A percentile compares a stretch with the other conserved stretches of the same genome.
Conservation (phyloP, 2,113 vertebrate genomes). For the Chlorodrepanis virens region DNA sequence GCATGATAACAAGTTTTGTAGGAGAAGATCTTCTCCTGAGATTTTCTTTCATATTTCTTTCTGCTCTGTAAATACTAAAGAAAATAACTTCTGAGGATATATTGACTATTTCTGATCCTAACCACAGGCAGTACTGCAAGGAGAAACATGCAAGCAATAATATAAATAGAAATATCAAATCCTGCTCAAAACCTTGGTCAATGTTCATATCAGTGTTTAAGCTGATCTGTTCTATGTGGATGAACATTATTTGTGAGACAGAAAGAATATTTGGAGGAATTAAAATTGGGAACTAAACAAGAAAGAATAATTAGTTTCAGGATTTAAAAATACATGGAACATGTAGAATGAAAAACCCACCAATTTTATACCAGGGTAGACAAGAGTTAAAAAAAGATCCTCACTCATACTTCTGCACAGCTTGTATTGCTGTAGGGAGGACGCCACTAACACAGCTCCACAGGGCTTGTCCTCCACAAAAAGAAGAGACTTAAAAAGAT, state of each 20-base stretch:
- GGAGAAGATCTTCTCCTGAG: not conserved
- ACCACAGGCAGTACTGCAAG: not conserved
- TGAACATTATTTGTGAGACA: not conserved
- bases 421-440: not conserved
- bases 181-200: not conserved
- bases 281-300: not conserved
- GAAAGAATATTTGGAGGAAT: not conserved
- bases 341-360: not conserved
- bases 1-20: not conserved
- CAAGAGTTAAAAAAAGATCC: not conserved
- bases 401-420: not conserved
- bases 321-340: not conserved
- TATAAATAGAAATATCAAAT: not conserved
- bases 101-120: not conserved
- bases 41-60: not conserved
- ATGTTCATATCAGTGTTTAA: not conserved
- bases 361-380: not conserved
- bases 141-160: not conserved
- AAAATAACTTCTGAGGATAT: not conserved
- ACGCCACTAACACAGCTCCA: not conserved
- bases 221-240: not conserved
- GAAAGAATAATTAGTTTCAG: not conserved
- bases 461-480: not conserved
- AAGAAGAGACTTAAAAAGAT: not conserved
- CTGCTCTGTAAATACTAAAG: not conserved